Percentiles rank a stretch among this genome's conserved stretches.
These are phyloP conservation scores for Oxyruncus cristatus DNA, from an alignment of 2,113 vertebrate species.

Conservation along the genomic window DNA sequence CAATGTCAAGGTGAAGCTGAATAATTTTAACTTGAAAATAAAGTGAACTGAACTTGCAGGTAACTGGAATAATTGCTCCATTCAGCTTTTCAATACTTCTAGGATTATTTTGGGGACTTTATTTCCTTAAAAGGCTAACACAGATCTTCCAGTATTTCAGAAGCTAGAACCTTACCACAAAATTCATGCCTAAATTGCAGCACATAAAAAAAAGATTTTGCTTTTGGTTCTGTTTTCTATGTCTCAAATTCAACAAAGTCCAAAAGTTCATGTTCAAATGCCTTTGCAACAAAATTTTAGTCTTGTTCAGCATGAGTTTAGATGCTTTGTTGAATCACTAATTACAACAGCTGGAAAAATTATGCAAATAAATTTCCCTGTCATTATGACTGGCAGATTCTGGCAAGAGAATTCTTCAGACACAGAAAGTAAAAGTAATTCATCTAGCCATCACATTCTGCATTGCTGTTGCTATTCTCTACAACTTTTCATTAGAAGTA, in stretches of 20 bases:
- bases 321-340: background rate
- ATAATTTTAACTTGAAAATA: background rate
- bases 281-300: background rate
- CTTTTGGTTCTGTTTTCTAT: rapidly evolving
- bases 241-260: background rate
- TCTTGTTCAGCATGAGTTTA: background rate
- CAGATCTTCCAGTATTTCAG: background rate
- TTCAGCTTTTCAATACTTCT: background rate
- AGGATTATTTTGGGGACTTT: background rate
- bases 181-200: background rate
- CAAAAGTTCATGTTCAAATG: background rate
- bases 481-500: background rate
- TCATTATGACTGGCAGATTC: background rate
- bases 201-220: background rate
- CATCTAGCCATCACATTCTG: rapidly evolving
- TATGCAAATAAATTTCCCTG: background rate
- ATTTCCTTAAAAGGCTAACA: background rate
- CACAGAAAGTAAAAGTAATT: background rate
- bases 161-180: background rate
- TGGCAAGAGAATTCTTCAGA: background rate
- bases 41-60: background rate
- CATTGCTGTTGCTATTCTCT: background rate
- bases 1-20: background rate
- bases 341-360: background rate
- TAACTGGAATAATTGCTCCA: background rate